A percentile compares a stretch with the other conserved stretches of the same genome.
These are phyloP conservation scores for Stegophylla sp. DNA, from an alignment of 2,888 invertebrate genomes.

Conservation along the genomic window DNA sequence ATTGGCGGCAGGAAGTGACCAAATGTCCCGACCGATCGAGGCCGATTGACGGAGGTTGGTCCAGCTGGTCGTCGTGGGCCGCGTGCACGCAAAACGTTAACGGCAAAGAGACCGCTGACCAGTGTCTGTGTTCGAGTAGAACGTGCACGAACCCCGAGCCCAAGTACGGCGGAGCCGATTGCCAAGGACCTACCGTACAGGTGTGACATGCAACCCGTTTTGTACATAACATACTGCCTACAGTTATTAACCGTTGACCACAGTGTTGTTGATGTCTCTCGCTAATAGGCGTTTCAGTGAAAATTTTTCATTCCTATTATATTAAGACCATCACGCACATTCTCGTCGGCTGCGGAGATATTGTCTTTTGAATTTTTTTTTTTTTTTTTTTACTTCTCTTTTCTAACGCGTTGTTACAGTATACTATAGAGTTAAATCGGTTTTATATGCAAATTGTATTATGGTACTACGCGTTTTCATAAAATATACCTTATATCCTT, in stretches of 20 bases:
- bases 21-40: conserved; percentile 72
- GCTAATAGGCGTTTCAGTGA: not conserved
- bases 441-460: conserved; percentile 43
- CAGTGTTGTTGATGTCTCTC: not conserved
- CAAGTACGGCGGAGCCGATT: conserved; percentile 76
- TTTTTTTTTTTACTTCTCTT: not conserved
- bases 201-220: conserved; percentile 62
- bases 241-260: too few species aligned
- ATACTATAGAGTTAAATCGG: conserved; percentile 3
- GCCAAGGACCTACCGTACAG: conserved; percentile 68
- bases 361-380: not conserved
- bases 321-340: not conserved
- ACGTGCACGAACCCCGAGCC: conserved; percentile 85
- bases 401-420: not conserved
- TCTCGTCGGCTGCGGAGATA: not conserved
- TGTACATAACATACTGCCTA: not conserved
- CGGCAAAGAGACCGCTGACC: conserved; percentile 68
- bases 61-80: conserved; percentile 84
- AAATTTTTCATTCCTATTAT: conserved; percentile 26
- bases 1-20: conserved; percentile 78
- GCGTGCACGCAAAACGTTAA: conserved; percentile 74
- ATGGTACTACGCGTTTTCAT: not conserved
- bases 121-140: conserved; percentile 80
- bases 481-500: not conserved
- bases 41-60: conserved; percentile 83